Conservation (phyloP, 2,113 vertebrate species). For the Diphyllodes magnificus region DNA sequence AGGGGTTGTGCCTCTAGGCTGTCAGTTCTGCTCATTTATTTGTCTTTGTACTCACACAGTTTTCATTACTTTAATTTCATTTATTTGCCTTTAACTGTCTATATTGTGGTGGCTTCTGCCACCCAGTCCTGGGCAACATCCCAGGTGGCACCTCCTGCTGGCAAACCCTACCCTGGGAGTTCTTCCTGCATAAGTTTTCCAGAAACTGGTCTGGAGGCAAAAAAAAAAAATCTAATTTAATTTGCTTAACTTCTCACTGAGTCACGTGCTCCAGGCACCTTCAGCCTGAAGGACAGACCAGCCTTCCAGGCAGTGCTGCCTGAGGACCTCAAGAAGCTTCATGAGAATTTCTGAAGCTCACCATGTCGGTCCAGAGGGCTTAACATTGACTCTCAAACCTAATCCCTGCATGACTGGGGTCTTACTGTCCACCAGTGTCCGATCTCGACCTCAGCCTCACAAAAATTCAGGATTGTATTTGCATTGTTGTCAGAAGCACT, state of each 20-base stretch:
- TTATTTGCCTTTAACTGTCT: not conserved
- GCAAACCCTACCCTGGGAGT: not conserved
- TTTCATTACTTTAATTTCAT: not conserved
- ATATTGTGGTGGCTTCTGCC: not conserved
- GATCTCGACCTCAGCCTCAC: not conserved
- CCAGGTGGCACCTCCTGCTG: not conserved
- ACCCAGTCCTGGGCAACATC: not conserved
- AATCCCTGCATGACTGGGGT: not conserved
- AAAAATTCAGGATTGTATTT: not conserved
- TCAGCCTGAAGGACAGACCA: not conserved
- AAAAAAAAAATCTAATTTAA: not conserved
- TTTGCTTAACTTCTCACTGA: not conserved
- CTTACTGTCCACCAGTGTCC: not conserved
- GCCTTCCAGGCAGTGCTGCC: not conserved
- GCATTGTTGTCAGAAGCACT: fast-evolving
- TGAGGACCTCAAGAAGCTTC: not conserved
- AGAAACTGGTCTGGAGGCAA: not conserved
- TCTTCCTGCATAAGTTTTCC: not conserved
- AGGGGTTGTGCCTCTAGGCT: not conserved
- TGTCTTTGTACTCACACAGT: not conserved
- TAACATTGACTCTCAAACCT: not conserved
- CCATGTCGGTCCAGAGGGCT: not conserved
- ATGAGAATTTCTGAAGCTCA: not conserved
- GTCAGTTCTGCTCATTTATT: not conserved
- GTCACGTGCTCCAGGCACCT: fast-evolving